These are phyloP conservation scores for Arizona elegans DNA, from an alignment of 2,113 vertebrate genomes.

Conservation along the genomic window DNA sequence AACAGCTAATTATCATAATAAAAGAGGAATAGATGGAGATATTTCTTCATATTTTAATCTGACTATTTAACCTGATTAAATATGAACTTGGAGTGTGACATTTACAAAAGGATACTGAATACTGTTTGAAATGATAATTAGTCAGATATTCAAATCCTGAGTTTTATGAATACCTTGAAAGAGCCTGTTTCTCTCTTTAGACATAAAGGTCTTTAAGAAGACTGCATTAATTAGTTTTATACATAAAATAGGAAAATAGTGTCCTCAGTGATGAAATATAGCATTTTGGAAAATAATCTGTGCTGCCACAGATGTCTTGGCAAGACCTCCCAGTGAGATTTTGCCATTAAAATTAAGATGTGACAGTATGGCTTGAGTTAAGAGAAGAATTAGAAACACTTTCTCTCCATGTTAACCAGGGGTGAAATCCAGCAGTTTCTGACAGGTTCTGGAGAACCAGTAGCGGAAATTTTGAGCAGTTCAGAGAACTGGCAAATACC, in stretches of 20 bases:
- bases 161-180: conserved; percentile 28
- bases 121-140: conserved; percentile 55
- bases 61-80: conserved; percentile 44
- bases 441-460: no score
- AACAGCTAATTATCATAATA: not conserved
- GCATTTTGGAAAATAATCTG: conserved; percentile 34
- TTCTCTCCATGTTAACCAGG: conserved; percentile 25
- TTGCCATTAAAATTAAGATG: conserved; percentile 49
- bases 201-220: conserved; percentile 20
- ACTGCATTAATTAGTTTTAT: conserved; percentile 23
- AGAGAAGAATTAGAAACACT: not conserved
- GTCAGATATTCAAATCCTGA: conserved; percentile 35
- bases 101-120: conserved; percentile 15
- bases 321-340: conserved; percentile 34
- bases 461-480: no score
- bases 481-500: no score
- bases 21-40: not conserved
- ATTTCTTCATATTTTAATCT: conserved; percentile 23
- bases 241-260: not conserved
- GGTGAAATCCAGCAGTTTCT: no score
- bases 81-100: conserved; percentile 58
- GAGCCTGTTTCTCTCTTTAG: not conserved
- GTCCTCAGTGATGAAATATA: conserved; percentile 38
- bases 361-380: conserved; percentile 43
- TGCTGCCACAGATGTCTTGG: conserved; percentile 12